A percentile compares a stretch with the other conserved stretches of the same genome.
Conservation (phyloP, 1,140 invertebrate genomes). For the Drosophila oshimai region DNA sequence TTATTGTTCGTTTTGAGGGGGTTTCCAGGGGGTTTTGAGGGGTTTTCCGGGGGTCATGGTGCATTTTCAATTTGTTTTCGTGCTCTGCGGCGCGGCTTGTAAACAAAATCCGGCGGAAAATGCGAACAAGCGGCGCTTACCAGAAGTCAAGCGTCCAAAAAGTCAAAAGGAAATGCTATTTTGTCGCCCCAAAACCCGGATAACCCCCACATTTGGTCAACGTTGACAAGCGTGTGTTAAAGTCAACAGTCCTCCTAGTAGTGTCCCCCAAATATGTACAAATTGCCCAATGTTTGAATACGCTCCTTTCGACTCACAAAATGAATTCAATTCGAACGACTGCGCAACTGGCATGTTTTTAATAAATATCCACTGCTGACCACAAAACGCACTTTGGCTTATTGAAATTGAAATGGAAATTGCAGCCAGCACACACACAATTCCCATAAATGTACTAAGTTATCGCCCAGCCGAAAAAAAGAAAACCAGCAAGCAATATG, state of each 20-base stretch:
- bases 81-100: conserved; percentile 67
- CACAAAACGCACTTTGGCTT: conserved; percentile 73
- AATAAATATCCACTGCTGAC: conserved; percentile 57
- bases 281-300: conserved; percentile 66
- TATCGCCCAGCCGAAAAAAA: neutral
- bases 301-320: conserved; percentile 20
- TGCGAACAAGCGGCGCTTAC: conserved; percentile 65
- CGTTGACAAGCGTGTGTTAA: conserved; percentile 70
- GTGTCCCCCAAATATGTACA: conserved; percentile 56
- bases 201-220: conserved; percentile 19
- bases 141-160: conserved; percentile 52
- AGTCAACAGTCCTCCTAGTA: conserved; percentile 17
- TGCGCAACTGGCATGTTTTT: conserved; percentile 40
- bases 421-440: conserved; percentile 30
- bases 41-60: conserved; percentile 16
- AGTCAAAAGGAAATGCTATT: conserved; percentile 73
- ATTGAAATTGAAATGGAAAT: conserved; percentile 60
- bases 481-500: conserved; percentile 14
- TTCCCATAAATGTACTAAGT: conserved; percentile 37
- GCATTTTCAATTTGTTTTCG: conserved; percentile 79
- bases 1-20: conserved; percentile 19
- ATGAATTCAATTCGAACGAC: conserved; percentile 42
- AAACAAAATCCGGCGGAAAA: conserved; percentile 80
- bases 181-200: conserved; percentile 38
- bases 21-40: no score